Evolutionary conservation across 2,888 invertebrate species (phyloP).

Genomic region (Scotopteryx bipunctaria): DNA sequence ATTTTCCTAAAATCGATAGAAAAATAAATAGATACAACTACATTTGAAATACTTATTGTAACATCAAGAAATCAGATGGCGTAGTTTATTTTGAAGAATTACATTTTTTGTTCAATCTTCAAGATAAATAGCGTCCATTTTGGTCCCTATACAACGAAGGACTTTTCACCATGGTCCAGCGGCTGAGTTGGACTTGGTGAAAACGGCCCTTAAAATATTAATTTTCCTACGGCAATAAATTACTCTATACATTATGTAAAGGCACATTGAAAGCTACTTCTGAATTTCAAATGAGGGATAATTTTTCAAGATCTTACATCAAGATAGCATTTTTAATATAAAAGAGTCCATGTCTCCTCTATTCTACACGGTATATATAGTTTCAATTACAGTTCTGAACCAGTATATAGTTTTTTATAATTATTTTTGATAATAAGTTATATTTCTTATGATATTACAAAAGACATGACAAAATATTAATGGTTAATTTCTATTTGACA

Average conservation of each 20-base stretch:
- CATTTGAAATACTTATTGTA: conserved; percentile 49
- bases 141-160: conserved; percentile 8
- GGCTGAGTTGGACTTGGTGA: background rate
- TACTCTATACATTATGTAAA: conserved; percentile 3
- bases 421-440: no score
- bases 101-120: conserved; percentile 8
- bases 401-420: no score
- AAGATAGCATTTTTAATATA: no score
- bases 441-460: no score
- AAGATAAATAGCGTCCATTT: background rate
- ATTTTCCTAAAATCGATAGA: conserved; percentile 67
- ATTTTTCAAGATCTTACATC: no score
- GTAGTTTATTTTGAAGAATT: background rate
- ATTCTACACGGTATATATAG: no score
- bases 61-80: conserved; percentile 44
- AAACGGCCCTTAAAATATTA: background rate
- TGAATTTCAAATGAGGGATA: background rate
- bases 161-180: no score
- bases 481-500: no score
- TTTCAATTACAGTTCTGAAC: no score
- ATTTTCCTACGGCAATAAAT: background rate
- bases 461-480: no score
- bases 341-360: no score
- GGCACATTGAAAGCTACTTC: conserved; percentile 4
- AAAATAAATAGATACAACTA: conserved; percentile 72